Base-by-base conservation (phyloP, 1,140 invertebrate genomes). In the Nautilus pompilius region DNA sequence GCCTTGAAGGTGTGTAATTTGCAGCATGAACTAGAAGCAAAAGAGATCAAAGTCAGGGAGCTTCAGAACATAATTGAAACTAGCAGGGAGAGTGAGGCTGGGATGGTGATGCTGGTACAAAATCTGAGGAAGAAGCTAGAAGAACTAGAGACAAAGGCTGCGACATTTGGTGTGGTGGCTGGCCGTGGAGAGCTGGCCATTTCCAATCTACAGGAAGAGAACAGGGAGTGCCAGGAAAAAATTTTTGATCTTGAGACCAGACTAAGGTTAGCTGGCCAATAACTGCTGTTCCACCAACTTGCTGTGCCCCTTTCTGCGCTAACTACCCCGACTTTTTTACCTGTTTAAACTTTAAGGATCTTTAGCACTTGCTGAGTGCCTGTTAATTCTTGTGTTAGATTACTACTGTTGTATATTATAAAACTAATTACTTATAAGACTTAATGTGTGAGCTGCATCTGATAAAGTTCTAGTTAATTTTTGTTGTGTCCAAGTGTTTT, bases 161-260 rank as follows among this genome's bases (percentile, higher is more conserved):
- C 75, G 3, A 69, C 71, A 17, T 74, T 71, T 57, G 77, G 82
- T 49, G 67, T 73, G 28, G 77, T 75, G 1, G 75, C 78, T 17
- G 70, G 69, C 20, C 70, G 79, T 30, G 78, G 75, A 57, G 81
- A 79, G 60, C 66, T 74, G 15, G 76, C 80, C n/a, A 77, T 83
- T 10, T 55, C 70, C 22, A 64, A 76, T 17, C 55, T 83, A 48
- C 78, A 81, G 54, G 69, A 73, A 54, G 77, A 83, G 46, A 78
- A 74, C 56, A 62, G 74, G 54, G 71, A 77, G 17, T 29, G 62
- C 15, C 69, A 77, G 22, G 77, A 82, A 28, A 77, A 75, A 60
- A 78, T 82, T 29, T 24, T 78, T 5, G 77, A 82, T 34, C 63
- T 83, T 34, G 80, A 83, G 66, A 59, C 69, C 28, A 73, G 78